Conservation (phyloP, 2,797 vertebrate genomes). For the Coluber constrictor region DNA sequence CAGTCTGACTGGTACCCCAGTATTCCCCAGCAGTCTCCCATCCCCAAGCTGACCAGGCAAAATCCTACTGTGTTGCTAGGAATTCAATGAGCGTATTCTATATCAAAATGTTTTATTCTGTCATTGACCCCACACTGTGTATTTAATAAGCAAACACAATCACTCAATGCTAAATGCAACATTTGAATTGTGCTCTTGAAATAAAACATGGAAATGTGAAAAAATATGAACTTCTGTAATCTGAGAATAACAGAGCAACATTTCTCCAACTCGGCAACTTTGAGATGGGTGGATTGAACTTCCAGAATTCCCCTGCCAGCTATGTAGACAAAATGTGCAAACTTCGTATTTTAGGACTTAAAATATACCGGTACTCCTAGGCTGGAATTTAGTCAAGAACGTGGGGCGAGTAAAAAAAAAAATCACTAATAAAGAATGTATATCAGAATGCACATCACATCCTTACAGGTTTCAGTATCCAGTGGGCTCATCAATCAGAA, state of each 20-base stretch:
- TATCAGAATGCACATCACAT: background rate
- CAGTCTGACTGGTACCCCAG: background rate
- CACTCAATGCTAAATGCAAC: background rate
- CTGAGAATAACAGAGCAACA: background rate
- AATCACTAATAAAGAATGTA: background rate
- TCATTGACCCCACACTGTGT: background rate
- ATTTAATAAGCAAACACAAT: background rate
- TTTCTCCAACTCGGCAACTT: background rate
- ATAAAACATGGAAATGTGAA: constrained; percentile 1
- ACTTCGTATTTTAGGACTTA: background rate
- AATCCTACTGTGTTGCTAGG: background rate
- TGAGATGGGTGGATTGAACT: background rate
- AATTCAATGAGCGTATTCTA: background rate
- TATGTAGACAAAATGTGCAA: background rate
- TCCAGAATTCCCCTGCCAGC: background rate
- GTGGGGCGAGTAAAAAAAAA: background rate
- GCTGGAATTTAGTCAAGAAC: background rate
- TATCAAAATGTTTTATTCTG: background rate
- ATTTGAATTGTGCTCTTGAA: background rate
- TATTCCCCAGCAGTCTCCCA: background rate
- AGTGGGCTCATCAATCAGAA: constrained; percentile 4
- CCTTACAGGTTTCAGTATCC: background rate
- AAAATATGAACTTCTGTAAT: background rate
- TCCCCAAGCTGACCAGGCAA: background rate
- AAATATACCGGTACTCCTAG: background rate